Evolutionary conservation across 2,113 vertebrate species (phyloP).

Genomic region (Ifrita kowaldi): DNA sequence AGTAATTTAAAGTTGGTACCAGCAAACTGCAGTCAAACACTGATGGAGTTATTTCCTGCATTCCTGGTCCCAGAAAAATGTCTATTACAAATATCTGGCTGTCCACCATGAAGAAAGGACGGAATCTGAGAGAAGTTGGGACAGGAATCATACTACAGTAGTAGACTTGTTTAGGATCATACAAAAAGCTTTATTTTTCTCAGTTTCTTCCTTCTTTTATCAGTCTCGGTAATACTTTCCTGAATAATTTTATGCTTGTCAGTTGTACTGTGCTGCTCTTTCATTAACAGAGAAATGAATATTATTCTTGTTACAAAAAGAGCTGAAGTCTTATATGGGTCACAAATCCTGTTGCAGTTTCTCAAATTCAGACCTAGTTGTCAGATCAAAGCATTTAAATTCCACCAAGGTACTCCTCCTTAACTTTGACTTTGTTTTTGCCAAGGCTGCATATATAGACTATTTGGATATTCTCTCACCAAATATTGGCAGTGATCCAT

Average conservation of each 20-base stretch:
- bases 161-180: background rate
- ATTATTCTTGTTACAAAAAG: background rate
- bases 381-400: slow-evolving; percentile 19
- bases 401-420: background rate
- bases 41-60: background rate
- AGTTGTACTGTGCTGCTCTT: background rate
- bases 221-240: background rate
- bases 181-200: background rate
- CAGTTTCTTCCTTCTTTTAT: background rate
- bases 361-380: background rate
- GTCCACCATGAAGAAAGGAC: background rate
- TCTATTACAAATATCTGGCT: background rate
- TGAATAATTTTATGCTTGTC: background rate
- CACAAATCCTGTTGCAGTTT: slow-evolving; percentile 16
- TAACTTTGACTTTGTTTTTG: background rate
- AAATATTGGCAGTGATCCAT: background rate
- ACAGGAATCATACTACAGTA: rapidly evolving
- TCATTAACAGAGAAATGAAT: background rate
- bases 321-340: background rate
- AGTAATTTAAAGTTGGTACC: background rate
- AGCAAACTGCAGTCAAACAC: background rate
- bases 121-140: background rate
- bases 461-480: background rate
- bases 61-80: background rate
- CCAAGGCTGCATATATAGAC: background rate